Base-by-base conservation (phyloP, 1,140 invertebrate genomes). In the Sminthurides bifidus region DNA sequence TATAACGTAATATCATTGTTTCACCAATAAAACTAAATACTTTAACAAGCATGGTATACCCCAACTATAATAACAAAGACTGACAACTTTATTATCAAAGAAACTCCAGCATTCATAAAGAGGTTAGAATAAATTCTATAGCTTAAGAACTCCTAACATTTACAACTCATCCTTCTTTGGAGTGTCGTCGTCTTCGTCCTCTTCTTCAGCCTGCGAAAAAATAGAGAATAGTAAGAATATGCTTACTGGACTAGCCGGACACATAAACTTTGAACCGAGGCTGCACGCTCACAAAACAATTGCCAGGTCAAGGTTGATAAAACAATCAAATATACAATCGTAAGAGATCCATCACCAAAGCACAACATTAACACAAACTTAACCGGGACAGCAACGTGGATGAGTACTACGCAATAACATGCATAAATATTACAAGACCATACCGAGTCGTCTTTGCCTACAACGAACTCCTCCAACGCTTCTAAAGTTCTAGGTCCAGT, bases 91-190 rank as follows among this genome's bases (percentile, higher is more conserved):
- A n/a, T n/a, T n/a, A n/a, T n/a, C n/a, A n/a, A n/a, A n/a, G n/a
- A n/a, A n/a, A n/a, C n/a, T n/a, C n/a, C n/a, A n/a, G n/a, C 12
- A 12, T 27, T 49, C 14, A 10, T 49, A 10, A 49, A 8, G 30
- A 49, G 10, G 12, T 33, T n/a, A 49, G 30, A 19, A n/a, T 49
- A 12, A 10, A 27, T 21, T 8, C 4, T 45, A 17, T 24, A 43
- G 27, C n/a, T n/a, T n/a, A n/a, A n/a, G n/a, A n/a, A n/a, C n/a
- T n/a, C n/a, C n/a, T n/a, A n/a, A n/a, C n/a, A 24, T 70, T 78
- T 81, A 83, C 68, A 83, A 69, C 69, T 82, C 81, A 62, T 83
- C 80, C 68, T 80, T 83, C 65, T 73, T 74, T 67, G 77, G 77
- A 59, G 74, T 70, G 65, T 80, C 79, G 58, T 81, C 79, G 60